A percentile compares a stretch with the other conserved stretches of the same genome.
Conservation (phyloP, 2,113 vertebrate genomes). For the Ictidomys tridecemlineatus region DNA sequence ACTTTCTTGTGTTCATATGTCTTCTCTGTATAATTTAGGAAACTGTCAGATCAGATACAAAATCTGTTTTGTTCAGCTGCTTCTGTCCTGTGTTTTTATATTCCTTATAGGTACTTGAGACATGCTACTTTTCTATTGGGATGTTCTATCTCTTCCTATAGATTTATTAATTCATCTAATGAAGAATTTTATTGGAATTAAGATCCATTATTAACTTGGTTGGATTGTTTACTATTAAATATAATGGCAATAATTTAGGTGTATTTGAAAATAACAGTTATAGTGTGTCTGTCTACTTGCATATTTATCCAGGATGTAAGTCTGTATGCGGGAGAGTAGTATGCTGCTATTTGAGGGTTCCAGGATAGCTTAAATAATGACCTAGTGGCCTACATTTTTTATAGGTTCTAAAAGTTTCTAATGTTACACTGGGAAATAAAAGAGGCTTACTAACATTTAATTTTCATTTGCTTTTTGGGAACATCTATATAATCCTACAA, state of each 20-base stretch:
- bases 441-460: neutral
- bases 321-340: neutral
- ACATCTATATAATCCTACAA: slow-evolving; percentile 14
- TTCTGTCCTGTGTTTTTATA: slow-evolving; percentile 8
- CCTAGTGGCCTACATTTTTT: neutral
- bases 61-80: neutral
- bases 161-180: neutral
- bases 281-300: neutral
- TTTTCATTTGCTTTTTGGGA: slow-evolving; percentile 58
- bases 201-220: neutral
- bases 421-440: slow-evolving; percentile 36
- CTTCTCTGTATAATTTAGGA: neutral
- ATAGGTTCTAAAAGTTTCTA: neutral
- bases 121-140: neutral
- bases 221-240: neutral
- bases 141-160: neutral
- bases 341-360: neutral
- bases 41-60: neutral
- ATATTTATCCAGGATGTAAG: neutral
- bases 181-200: slow-evolving; percentile 31
- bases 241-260: neutral
- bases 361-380: slow-evolving; percentile 39
- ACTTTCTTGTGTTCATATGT: neutral
- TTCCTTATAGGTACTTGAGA: neutral
- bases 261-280: neutral